These are phyloP conservation scores for Dipus sagitta DNA, from an alignment of 2,797 vertebrate genomes.

Conservation along the genomic window DNA sequence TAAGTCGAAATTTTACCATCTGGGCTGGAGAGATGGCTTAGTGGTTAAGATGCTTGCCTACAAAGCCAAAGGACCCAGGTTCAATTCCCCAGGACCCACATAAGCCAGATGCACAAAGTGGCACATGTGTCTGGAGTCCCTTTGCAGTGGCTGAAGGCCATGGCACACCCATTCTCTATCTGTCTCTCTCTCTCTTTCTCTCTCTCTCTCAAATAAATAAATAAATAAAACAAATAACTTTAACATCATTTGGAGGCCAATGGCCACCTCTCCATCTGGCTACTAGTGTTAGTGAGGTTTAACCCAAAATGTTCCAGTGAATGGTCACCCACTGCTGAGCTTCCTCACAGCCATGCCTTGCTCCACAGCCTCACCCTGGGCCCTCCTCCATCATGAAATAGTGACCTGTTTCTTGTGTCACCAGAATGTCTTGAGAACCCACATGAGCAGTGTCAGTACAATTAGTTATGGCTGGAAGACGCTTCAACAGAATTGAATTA, in stretches of 20 bases:
- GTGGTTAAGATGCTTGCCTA: too few species aligned
- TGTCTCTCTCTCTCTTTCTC: too few species aligned
- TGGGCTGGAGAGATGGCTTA: too few species aligned
- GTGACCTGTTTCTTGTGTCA: background rate
- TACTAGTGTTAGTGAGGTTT: background rate
- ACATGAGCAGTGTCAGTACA: too few species aligned
- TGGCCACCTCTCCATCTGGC: background rate
- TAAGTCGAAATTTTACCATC: background rate
- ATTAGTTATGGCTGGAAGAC: background rate
- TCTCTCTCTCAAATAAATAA: too few species aligned
- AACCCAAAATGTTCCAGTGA: background rate
- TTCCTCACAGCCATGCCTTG: background rate
- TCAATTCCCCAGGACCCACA: too few species aligned
- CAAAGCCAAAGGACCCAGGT: too few species aligned
- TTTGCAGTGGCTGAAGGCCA: too few species aligned
- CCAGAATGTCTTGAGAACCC: too few species aligned
- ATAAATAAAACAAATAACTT: background rate
- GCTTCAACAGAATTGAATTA: constrained; percentile 1
- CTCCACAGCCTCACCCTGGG: background rate
- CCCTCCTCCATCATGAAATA: background rate
- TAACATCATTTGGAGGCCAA: background rate
- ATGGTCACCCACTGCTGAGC: background rate
- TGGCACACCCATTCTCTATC: too few species aligned
- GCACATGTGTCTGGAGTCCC: too few species aligned
- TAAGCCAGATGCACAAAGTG: too few species aligned